Conservation (phyloP, 2,113 vertebrate genomes). For the Nanger granti region DNA sequence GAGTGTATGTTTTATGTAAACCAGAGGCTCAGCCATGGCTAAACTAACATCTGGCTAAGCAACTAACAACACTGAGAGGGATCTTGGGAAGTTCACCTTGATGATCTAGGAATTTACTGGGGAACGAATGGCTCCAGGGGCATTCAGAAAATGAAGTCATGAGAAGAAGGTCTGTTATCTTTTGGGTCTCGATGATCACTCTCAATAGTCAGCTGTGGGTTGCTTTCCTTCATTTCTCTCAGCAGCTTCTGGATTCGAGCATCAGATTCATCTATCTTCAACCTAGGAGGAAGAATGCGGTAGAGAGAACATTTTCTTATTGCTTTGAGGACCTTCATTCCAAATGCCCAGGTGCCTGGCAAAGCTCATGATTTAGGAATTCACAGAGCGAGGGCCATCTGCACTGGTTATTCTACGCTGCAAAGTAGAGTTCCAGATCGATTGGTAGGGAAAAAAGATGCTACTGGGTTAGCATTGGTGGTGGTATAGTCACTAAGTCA, state of each 20-base stretch:
- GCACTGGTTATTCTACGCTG: not conserved
- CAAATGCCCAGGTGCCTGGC: not conserved
- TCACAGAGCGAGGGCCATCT: not conserved
- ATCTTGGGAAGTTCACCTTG: not conserved
- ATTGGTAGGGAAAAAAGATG: not conserved
- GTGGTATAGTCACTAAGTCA: not conserved
- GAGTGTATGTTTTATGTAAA: not conserved
- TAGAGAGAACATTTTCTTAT: not conserved
- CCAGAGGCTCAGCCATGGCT: not conserved
- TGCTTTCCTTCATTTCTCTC: not conserved
- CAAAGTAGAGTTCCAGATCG: not conserved
- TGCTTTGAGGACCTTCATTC: not conserved
- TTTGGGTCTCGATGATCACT: not conserved
- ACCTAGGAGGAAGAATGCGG: not conserved
- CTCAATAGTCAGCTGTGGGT: not conserved
- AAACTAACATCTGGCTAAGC: no score
- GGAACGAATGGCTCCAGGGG: fast-evolving
- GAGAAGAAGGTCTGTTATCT: not conserved
- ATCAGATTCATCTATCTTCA: not conserved
- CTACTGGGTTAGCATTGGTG: not conserved
- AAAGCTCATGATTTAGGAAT: not conserved
- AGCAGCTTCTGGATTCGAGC: not conserved
- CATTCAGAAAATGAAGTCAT: not conserved
- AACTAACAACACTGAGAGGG: not conserved
- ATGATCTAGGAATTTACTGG: not conserved